A percentile compares a stretch with the other conserved stretches of the same genome.
These are phyloP conservation scores for Bimastos eiseni DNA, from an alignment of 2,888 invertebrate genomes.

Conservation along the genomic window DNA sequence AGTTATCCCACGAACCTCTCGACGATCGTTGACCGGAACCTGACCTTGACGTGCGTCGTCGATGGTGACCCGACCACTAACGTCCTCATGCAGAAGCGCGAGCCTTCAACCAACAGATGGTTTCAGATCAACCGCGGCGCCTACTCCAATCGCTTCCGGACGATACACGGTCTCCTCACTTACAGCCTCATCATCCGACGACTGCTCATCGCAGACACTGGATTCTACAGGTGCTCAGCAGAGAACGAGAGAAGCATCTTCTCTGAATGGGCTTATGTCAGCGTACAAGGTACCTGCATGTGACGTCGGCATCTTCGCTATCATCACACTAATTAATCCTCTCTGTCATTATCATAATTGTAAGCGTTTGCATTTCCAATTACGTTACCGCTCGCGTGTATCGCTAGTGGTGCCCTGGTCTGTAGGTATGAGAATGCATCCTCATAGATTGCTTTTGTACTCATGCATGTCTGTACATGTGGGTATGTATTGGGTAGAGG, in stretches of 20 bases:
- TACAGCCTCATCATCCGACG: constrained; percentile 24
- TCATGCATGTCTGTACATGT: no score
- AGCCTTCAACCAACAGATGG: neutral
- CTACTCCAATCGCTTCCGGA: neutral
- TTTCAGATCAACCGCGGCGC: neutral
- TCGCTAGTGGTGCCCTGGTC: no score
- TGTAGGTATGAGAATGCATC: no score
- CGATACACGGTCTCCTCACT: neutral
- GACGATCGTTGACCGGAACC: constrained; percentile 21
- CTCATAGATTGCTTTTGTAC: no score
- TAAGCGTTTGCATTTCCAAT: no score
- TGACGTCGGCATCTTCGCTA: no score
- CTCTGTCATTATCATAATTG: no score
- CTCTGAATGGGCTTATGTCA: constrained; percentile 33
- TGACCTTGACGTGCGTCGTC: neutral
- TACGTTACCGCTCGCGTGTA: no score
- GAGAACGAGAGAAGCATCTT: neutral
- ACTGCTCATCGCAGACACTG: constrained; percentile 28
- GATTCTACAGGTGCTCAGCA: constrained; percentile 35
- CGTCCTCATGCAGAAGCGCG: neutral
- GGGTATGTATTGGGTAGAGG: no score
- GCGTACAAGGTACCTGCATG: constrained; percentile 32
- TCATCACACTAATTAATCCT: no score
- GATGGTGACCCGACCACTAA: neutral
- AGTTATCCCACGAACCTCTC: neutral